Base-by-base conservation (phyloP, 2,888 invertebrate species). In the Melinopterus prodromus region DNA sequence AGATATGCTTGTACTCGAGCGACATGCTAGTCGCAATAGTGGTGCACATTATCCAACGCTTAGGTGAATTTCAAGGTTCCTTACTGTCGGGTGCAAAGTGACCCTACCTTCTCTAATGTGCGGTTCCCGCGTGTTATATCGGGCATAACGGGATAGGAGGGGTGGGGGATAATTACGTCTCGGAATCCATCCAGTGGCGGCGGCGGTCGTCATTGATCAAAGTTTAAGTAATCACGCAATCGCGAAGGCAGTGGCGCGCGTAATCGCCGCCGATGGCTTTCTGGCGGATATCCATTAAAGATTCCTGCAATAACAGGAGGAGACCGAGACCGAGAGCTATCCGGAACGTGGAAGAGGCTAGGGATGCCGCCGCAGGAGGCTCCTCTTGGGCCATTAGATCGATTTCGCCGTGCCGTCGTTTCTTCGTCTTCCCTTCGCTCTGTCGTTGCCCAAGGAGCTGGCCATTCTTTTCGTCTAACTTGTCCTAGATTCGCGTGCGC, bases 201-300 rank as follows among this genome's bases (percentile, higher is more conserved):
- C 81, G 77, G 74, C 71, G 79, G 79, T 79, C 72, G 77, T 79
- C 81, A 81, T 81, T 81, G 81, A 81, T 81, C 81, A 81, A 81
- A 81, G 81, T 81, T 74, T 81, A 81, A 81, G 81, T 81, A 81
- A 81, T 81, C 79, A 79, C 81, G 80, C 80, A 80, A 81, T 81
- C 81, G 79, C 77, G 77, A 78, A 77, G 79, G 77, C 81, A 79
- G 78, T 77, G 83, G 83, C 84, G 83, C 85, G 84, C 82, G 82
- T 84, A 85, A 85, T 85, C 83, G 79, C 84, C 84, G 83, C 84
- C 85, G 84, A 85, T 85, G 83, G 85, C 83, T 82, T 82, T 81
- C 83, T 80, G 80, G 84, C 83, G 83, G 84, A 84, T 84, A 85
- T 85, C 85, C 85, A 85, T 85, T 85, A 85, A 84, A 83, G 84